phyloP scores from a whole-genome alignment of 2,888 invertebrate genomes.

The Torymus aiolomorphi region DNA sequence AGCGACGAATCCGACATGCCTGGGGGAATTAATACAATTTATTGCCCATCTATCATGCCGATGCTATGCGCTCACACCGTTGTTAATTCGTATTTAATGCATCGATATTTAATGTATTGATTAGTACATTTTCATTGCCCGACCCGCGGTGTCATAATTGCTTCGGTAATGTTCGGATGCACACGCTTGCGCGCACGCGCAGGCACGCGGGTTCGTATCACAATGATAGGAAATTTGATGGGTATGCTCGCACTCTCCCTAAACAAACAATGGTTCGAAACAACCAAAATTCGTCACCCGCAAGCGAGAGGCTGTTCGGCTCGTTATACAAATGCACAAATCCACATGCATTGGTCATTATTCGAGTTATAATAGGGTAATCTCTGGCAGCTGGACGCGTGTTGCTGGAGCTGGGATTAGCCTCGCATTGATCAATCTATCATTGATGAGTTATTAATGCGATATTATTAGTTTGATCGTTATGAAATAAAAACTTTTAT shows the following conservation, averaged over 20 bases:
- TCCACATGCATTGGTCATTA: no score
- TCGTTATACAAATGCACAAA: no score
- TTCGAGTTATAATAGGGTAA: no score
- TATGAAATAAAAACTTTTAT: no score
- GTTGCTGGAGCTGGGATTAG: no score
- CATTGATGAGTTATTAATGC: no score
- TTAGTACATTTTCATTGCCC: constrained; percentile 25
- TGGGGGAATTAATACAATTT: constrained; percentile 7
- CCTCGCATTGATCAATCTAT: no score
- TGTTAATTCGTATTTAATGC: constrained; percentile 15
- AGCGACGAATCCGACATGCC: not conserved
- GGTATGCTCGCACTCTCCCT: not conserved
- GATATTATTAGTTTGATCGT: no score
- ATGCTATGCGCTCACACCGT: not conserved
- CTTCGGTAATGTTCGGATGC: constrained; percentile 15
- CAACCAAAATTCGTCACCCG: constrained; percentile 36
- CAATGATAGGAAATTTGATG: constrained; percentile 30
- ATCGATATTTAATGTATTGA: constrained; percentile 35
- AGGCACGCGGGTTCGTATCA: not conserved
- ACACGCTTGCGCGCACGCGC: not conserved
- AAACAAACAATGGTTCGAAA: constrained; percentile 26
- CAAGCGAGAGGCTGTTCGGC: not conserved
- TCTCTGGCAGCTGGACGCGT: no score
- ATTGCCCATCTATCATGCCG: not conserved
- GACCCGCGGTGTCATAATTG: constrained; percentile 11